Conservation (phyloP, 2,888 invertebrate species). For the Glaucopsyche alexis region DNA sequence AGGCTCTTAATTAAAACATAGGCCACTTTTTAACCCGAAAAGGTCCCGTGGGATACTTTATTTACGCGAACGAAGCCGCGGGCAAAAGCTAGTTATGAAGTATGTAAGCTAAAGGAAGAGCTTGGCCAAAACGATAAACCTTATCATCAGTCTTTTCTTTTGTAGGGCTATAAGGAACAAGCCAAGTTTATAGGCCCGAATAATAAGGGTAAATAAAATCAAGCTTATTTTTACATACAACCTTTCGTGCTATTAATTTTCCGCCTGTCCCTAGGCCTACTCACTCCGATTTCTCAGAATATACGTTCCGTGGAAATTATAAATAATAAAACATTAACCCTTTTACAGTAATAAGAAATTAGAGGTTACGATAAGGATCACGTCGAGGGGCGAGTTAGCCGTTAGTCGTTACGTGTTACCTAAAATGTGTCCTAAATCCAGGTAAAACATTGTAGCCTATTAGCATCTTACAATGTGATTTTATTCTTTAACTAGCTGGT, state of each 20-base stretch:
- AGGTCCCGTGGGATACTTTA: too few relatives aligned
- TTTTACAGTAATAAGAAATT: slow-evolving; percentile 19
- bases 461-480: background rate
- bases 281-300: background rate
- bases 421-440: slow-evolving; percentile 11
- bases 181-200: slow-evolving; percentile 2
- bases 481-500: background rate
- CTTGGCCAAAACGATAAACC: background rate
- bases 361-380: slow-evolving; percentile 8
- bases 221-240: slow-evolving; percentile 17
- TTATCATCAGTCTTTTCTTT: background rate
- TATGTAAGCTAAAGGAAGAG: background rate
- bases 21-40: too few relatives aligned
- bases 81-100: too few relatives aligned
- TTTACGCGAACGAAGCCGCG: too few relatives aligned
- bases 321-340: slow-evolving; percentile 26
- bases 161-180: background rate
- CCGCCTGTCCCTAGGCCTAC: slow-evolving; percentile 15
- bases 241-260: slow-evolving; percentile 18
- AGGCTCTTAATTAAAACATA: too few relatives aligned
- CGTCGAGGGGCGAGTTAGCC: slow-evolving; percentile 8
- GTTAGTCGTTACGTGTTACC: slow-evolving; percentile 8
- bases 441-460: background rate
- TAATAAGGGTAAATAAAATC: slow-evolving; percentile 20
- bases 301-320: slow-evolving; percentile 10